Base-by-base conservation (phyloP, 2,113 vertebrate species). In the Carlito syrichta region DNA sequence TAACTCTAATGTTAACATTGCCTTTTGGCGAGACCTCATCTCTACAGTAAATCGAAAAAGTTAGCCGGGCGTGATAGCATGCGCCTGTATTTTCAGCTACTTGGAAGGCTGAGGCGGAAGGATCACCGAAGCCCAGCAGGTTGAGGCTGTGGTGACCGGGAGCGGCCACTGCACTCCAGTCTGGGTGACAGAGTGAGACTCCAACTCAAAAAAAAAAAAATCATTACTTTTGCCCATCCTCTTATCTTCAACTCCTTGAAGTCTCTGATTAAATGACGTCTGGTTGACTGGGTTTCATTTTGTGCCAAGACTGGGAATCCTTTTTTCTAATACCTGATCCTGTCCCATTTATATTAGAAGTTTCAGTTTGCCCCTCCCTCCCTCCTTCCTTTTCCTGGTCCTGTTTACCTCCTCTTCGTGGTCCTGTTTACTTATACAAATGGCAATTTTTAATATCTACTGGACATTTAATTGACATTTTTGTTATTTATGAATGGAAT, bases 401-500 rank as follows among this genome's bases (percentile, higher is more conserved):
- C 12, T 86, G 23, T 71, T 83, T 89, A n/a, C n/a, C n/a, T 71
- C 50, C 3, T 58, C 85, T 94, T 90, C 56, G 2, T 95, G 27
- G 35, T 93, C 27, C 38, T 82, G 2, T 89, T 95, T 85, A 52
- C n/a, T 68, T 92, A 83, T 0, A 60, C 89, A 78, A 54, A 54
- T 95, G 35, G 83, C 60, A 68, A 5, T 83, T 95, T 85, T 89
- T 81, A 82, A 82, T 94, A 82, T 90, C n/a, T 94, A 40, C 27
- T 95, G 14, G 32, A 89, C 11, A 74, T 4, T 88, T 94, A 73
- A 58, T 91, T 81, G 43, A 38, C 86, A 84, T 14, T n/a, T n/a
- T n/a, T n/a, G 68, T 94, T 86, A 82, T 95, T 94, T 83, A 12
- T 88, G 77, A 89, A 27, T 63, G 30, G 4, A 45, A 86, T 85